Conservation (phyloP, 2,888 invertebrate species). For the Acronicta aceris region DNA sequence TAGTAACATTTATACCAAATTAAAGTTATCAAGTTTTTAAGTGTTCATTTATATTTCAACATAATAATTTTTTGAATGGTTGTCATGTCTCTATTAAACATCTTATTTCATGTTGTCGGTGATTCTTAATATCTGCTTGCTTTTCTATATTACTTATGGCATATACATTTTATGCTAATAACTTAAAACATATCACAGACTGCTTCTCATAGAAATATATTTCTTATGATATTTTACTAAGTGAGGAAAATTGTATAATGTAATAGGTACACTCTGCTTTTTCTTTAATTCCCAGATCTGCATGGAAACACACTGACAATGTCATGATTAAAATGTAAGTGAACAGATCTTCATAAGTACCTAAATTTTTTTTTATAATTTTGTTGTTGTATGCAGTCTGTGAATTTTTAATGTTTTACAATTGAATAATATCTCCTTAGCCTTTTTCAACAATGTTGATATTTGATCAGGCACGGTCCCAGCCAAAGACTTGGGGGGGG, state of each 20-base stretch:
- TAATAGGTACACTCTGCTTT: conserved; percentile 52
- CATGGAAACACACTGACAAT: conserved; percentile 61
- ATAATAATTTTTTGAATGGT: no score
- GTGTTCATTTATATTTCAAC: no score
- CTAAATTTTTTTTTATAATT: background rate
- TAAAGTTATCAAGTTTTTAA: no score
- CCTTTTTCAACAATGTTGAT: no score
- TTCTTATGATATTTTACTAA: conserved; percentile 9
- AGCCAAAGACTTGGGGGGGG: no score
- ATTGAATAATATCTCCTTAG: no score
- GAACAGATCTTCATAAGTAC: conserved; percentile 45
- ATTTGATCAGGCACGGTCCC: no score
- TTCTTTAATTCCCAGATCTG: conserved; percentile 60
- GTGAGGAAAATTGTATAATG: conserved; percentile 29
- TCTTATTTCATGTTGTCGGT: no score
- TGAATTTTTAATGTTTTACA: no score
- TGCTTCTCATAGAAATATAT: background rate
- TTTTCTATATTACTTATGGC: background rate
- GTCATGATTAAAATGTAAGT: conserved; percentile 62
- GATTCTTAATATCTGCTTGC: background rate
- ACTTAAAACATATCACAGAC: background rate
- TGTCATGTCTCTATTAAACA: no score
- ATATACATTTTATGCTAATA: background rate
- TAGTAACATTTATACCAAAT: no score
- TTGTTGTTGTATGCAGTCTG: no score